A percentile compares a stretch with the other conserved stretches of the same genome.
These are phyloP conservation scores for Lymantria monacha DNA, from an alignment of 2,888 invertebrate species.

Conservation along the genomic window DNA sequence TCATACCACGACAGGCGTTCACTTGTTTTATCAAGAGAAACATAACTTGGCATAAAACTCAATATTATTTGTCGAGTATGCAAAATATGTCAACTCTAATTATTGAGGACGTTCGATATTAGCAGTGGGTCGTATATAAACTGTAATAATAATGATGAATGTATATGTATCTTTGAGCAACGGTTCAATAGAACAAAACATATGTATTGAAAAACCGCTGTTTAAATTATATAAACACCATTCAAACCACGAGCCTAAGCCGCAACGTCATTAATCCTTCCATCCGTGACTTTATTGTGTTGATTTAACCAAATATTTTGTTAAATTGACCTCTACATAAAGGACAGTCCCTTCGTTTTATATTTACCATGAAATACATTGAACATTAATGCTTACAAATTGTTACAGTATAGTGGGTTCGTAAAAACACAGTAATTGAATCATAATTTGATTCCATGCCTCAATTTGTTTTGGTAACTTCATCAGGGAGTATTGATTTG, in stretches of 20 bases:
- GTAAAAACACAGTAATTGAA: slow-evolving; percentile 1
- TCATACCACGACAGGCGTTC: too few species aligned
- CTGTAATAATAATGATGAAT: too few species aligned
- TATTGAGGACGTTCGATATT: too few species aligned
- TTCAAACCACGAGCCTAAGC: background rate
- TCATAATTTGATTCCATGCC: background rate
- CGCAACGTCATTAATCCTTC: background rate
- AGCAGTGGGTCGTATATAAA: too few species aligned
- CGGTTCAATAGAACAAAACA: too few species aligned
- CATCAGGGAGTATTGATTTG: background rate
- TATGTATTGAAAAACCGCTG: background rate
- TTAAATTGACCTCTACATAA: slow-evolving; percentile 3
- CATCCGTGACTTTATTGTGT: background rate
- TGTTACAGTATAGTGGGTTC: slow-evolving; percentile 1
- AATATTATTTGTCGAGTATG: too few species aligned
- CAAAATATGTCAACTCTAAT: too few species aligned
- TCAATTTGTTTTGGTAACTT: background rate
- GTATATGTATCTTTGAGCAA: too few species aligned
- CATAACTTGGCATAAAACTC: too few species aligned
- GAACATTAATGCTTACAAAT: background rate
- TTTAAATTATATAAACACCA: background rate
- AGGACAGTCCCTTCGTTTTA: slow-evolving; percentile 1
- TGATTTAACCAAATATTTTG: slow-evolving; percentile 3
- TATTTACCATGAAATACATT: slow-evolving; percentile 2
- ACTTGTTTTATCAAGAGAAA: too few species aligned